Evolutionary conservation across 1,140 invertebrate genomes (phyloP).

Genomic region (Hycleus cichorii): DNA sequence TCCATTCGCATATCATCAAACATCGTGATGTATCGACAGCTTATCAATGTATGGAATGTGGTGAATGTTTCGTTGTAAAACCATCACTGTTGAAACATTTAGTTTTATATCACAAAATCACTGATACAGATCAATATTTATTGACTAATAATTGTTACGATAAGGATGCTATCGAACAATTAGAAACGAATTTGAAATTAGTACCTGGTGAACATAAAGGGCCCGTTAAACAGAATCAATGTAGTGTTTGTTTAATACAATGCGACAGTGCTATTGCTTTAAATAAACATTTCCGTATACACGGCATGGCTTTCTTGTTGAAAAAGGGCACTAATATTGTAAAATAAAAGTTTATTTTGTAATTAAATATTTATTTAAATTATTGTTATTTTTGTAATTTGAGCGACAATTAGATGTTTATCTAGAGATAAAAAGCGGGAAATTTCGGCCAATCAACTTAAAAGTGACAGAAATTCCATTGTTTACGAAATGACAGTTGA

Average conservation of each 20-base stretch:
- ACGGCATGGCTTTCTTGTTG: constrained; percentile 60
- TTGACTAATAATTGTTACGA: constrained; percentile 48
- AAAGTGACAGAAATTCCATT: no score
- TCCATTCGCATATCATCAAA: constrained; percentile 48
- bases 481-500: no score
- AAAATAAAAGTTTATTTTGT: no score
- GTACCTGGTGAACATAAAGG: constrained; percentile 36
- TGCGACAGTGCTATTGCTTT: constrained; percentile 49
- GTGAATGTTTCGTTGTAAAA: constrained; percentile 57
- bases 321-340: constrained; percentile 30
- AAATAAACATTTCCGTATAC: constrained; percentile 55
- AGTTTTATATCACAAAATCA: constrained; percentile 51
- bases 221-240: constrained; percentile 53
- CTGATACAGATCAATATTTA: constrained; percentile 50
- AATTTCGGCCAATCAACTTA: no score
- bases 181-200: constrained; percentile 38
- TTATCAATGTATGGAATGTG: constrained; percentile 61
- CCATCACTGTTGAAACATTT: constrained; percentile 58
- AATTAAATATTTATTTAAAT: background rate
- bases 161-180: constrained; percentile 44
- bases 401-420: no score
- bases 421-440: no score
- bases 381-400: no score
- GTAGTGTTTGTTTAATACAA: constrained; percentile 54
- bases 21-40: constrained; percentile 51